A percentile compares a stretch with the other conserved stretches of the same genome.
phyloP scores from a whole-genome alignment of 2,113 vertebrate species.

The Synodontis membranacea region DNA sequence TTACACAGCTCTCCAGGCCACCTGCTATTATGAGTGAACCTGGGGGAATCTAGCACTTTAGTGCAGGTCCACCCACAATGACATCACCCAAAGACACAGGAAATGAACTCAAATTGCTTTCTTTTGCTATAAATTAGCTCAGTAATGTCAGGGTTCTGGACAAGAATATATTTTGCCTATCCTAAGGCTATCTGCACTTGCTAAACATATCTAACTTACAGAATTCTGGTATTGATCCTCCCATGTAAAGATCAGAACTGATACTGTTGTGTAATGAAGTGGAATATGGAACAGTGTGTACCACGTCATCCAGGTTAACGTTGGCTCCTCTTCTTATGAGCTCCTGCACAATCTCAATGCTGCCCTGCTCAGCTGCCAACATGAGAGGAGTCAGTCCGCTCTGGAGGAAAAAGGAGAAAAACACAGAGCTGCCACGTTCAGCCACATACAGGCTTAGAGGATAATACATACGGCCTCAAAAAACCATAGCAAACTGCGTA shows the following conservation, averaged over 20 bases:
- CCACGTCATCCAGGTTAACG: slow-evolving; percentile 91
- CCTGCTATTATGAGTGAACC: slow-evolving; percentile 48
- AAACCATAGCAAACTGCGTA: not conserved
- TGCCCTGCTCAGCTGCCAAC: slow-evolving; percentile 94
- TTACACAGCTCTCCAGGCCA: slow-evolving; percentile 41
- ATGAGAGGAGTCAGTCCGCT: slow-evolving; percentile 94
- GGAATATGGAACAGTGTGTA: slow-evolving; percentile 62
- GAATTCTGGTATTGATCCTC: not conserved
- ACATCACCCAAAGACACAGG: not conserved
- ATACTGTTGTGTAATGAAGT: not conserved
- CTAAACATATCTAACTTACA: not conserved
- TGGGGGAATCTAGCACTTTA: slow-evolving; percentile 38
- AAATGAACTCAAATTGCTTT: slow-evolving; percentile 7
- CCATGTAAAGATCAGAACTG: not conserved
- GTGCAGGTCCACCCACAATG: slow-evolving; percentile 41
- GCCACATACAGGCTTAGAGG: not conserved
- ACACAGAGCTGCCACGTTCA: not conserved
- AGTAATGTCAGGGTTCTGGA: not conserved
- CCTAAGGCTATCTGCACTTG: not conserved
- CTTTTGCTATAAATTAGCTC: not conserved
- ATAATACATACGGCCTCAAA: not conserved
- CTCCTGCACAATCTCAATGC: slow-evolving; percentile 91
- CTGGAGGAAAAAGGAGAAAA: slow-evolving; percentile 64
- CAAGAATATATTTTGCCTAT: not conserved
- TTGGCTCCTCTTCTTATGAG: slow-evolving; percentile 91